Conservation (phyloP, 2,113 vertebrate species). For the Microcebus lehilahytsara region DNA sequence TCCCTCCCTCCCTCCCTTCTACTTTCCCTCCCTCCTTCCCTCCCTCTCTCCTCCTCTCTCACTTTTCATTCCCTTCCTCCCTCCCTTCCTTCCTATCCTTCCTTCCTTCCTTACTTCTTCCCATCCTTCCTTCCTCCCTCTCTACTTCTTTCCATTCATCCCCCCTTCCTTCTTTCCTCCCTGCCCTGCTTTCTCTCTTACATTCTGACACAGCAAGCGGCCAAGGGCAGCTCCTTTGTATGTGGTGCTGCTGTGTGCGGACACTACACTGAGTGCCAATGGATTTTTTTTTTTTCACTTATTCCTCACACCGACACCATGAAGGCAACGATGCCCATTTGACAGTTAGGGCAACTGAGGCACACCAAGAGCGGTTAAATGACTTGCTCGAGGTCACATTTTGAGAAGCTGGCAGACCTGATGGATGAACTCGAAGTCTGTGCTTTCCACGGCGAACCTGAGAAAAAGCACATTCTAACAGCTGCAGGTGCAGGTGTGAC, state of each 20-base stretch:
- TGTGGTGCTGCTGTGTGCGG: accelerated
- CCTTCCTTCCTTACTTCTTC: too few species aligned
- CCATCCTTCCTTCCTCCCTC: accelerated
- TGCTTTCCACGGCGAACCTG: not conserved
- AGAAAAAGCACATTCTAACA: not conserved
- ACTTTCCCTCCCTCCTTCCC: accelerated
- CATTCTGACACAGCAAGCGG: too few species aligned
- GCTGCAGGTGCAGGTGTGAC: accelerated
- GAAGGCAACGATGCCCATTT: not conserved
- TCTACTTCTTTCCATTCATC: accelerated
- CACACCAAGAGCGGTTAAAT: not conserved
- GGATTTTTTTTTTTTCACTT: not conserved
- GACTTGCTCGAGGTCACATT: not conserved
- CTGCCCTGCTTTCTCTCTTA: not conserved
- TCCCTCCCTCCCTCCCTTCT: too few species aligned
- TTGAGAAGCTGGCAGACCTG: not conserved
- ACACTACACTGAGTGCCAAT: accelerated
- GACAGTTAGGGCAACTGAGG: not conserved
- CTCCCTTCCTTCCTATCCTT: not conserved
- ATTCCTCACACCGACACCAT: too few species aligned
- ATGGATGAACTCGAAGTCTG: not conserved
- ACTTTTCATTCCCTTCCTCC: too few species aligned
- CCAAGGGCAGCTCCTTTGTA: accelerated
- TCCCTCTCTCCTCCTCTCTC: too few species aligned
- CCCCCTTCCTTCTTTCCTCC: accelerated